Evolutionary conservation across 2,797 vertebrate genomes (phyloP).

Genomic region (Ctenopoma kingsleyae): DNA sequence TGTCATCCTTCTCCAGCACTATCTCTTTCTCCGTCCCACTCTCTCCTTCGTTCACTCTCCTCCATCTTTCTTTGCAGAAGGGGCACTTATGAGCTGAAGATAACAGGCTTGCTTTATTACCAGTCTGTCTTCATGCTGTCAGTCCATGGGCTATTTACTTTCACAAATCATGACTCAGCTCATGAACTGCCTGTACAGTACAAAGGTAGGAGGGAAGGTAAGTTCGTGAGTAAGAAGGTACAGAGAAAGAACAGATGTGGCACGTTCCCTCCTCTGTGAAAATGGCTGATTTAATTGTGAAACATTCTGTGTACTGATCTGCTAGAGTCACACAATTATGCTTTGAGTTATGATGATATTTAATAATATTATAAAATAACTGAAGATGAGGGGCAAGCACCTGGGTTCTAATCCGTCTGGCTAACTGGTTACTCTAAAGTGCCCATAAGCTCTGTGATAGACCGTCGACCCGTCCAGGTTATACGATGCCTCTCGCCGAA

Average conservation of each 20-base stretch:
- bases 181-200: conserved; percentile 46
- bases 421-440: too few relatives aligned
- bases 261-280: conserved; percentile 2
- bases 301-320: background rate
- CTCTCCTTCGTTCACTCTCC: conserved; percentile 31
- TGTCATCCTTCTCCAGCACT: conserved; percentile 6
- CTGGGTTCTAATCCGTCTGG: too few relatives aligned
- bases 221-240: conserved; percentile 9
- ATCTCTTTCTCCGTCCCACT: conserved; percentile 21
- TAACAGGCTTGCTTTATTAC: conserved; percentile 56
- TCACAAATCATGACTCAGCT: conserved; percentile 60
- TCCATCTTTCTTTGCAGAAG: conserved; percentile 47
- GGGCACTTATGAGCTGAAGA: conserved; percentile 40
- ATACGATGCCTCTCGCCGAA: too few relatives aligned
- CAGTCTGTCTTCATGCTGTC: conserved; percentile 48
- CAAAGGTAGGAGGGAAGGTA: conserved; percentile 29
- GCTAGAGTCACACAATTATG: background rate
- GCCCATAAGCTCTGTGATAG: too few relatives aligned
- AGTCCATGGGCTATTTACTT: conserved; percentile 53
- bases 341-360: too few relatives aligned
- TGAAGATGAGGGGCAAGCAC: too few relatives aligned
- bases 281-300: background rate
- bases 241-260: conserved; percentile 15
- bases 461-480: too few relatives aligned
- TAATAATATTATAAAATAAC: too few relatives aligned